Percentiles rank a stretch among this genome's conserved stretches.
These are phyloP conservation scores for Cynopterus brachyotis DNA, from an alignment of 2,113 vertebrate genomes.

Conservation along the genomic window DNA sequence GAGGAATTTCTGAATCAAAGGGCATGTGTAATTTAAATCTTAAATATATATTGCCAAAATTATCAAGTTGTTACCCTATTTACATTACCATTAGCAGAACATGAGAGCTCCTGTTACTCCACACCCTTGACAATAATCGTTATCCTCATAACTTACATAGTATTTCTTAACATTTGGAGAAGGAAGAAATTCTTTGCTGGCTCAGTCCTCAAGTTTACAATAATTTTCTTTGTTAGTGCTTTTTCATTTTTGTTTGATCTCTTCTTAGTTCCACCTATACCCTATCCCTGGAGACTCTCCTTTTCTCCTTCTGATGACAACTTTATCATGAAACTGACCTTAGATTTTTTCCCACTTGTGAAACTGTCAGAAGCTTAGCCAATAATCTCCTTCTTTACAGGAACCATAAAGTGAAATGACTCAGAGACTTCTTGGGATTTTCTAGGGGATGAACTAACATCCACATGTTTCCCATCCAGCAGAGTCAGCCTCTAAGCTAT, in stretches of 20 bases:
- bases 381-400: neutral
- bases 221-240: neutral
- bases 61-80: neutral
- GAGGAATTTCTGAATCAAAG: neutral
- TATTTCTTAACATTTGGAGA: neutral
- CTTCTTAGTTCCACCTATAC: neutral
- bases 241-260: neutral
- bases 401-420: neutral
- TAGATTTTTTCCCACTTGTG: neutral
- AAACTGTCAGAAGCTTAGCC: neutral
- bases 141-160: neutral
- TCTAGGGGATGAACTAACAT: neutral
- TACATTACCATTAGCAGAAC: neutral
- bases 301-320: neutral
- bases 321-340: neutral
- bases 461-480: neutral
- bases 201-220: neutral
- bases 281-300: rapidly evolving
- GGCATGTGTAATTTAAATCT: neutral
- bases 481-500: neutral
- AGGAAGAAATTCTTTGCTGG: neutral
- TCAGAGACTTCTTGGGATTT: neutral
- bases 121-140: neutral
- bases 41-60: neutral
- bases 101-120: neutral